A percentile compares a stretch with the other conserved stretches of the same genome.
Evolutionary conservation across 1,140 invertebrate species (phyloP).

Genomic region (Maniola jurtina): DNA sequence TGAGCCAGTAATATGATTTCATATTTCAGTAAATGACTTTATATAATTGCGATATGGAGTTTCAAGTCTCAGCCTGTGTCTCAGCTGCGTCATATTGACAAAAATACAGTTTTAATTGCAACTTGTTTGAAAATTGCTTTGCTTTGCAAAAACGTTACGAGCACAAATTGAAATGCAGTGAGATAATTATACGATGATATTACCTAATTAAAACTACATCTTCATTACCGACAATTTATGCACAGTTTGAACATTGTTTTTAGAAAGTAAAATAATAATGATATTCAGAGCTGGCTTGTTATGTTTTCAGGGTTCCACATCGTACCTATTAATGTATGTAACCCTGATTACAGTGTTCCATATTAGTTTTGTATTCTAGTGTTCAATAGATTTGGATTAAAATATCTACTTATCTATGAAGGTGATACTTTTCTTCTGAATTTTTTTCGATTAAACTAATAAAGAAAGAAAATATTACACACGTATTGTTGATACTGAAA

Average conservation of each 20-base stretch:
- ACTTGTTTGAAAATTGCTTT: constrained; percentile 1
- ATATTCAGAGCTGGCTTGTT: constrained; percentile 52
- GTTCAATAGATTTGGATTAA: not conserved
- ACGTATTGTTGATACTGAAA: no score
- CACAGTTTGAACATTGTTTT: constrained; percentile 29
- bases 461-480: no score
- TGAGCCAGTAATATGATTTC: no score
- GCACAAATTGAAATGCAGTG: constrained; percentile 14
- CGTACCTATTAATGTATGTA: not conserved
- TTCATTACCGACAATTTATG: constrained; percentile 26
- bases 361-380: not conserved
- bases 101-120: constrained; percentile 1
- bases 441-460: no score
- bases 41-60: no score
- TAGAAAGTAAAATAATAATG: constrained; percentile 49
- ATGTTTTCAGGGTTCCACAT: constrained; percentile 41
- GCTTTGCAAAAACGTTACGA: constrained; percentile 4
- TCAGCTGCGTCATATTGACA: not conserved
- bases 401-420: not conserved
- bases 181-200: constrained; percentile 20
- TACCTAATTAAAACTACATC: constrained; percentile 24
- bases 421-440: no score
- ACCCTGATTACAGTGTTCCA: not conserved
- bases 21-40: no score
- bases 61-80: not conserved